Percentiles rank a stretch among this genome's conserved stretches.
These are phyloP conservation scores for Oscheius sp. DNA, from an alignment of 2,888 invertebrate species.

Conservation along the genomic window DNA sequence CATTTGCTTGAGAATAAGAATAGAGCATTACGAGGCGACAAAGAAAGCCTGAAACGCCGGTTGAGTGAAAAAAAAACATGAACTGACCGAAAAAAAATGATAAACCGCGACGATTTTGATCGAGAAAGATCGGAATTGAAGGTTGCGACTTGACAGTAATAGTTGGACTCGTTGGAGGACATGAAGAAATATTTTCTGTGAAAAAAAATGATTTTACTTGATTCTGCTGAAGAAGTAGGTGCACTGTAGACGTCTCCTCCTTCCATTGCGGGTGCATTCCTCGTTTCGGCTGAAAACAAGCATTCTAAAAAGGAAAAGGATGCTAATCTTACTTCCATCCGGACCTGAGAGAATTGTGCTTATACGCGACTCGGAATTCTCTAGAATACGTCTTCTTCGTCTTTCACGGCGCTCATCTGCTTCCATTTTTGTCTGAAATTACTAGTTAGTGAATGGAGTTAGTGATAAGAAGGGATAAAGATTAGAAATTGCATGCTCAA, in stretches of 20 bases:
- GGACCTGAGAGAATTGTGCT: conserved; percentile 50
- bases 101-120: neutral
- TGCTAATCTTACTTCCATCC: conserved; percentile 44
- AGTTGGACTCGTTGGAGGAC: conserved; percentile 6
- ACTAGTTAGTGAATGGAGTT: neutral
- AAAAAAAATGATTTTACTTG: neutral
- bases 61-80: neutral
- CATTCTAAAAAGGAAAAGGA: conserved; percentile 9
- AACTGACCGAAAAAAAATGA: conserved; percentile 24
- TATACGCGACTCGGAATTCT: conserved; percentile 47
- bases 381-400: conserved; percentile 50
- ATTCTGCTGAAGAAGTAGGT: conserved; percentile 23
- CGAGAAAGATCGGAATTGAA: neutral
- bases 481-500: no score
- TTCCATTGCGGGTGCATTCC: conserved; percentile 57
- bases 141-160: neutral
- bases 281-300: conserved; percentile 38
- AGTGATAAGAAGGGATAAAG: neutral
- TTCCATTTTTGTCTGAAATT: conserved; percentile 2
- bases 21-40: conserved; percentile 19
- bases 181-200: neutral
- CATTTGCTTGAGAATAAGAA: conserved; percentile 7
- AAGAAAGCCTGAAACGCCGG: conserved; percentile 16
- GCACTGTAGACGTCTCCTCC: conserved; percentile 56
- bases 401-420: conserved; percentile 51